Percentiles rank a stretch among this genome's conserved stretches.
phyloP scores from a whole-genome alignment of 2,888 invertebrate genomes.

The Crioceris asparagi region DNA sequence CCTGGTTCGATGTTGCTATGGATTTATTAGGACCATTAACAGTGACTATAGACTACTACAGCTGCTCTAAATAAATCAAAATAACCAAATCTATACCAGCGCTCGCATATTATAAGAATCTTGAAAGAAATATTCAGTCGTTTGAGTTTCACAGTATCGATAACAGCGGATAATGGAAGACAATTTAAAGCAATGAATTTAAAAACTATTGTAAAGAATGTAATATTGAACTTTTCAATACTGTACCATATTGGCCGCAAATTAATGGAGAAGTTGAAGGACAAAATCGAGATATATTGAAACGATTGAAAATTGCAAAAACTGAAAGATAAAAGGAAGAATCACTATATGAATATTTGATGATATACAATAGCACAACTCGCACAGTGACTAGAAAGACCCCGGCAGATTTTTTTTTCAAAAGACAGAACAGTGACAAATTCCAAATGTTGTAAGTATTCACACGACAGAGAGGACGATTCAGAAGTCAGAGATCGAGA shows the following conservation, averaged over 20 bases:
- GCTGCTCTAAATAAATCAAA: slow-evolving; percentile 23
- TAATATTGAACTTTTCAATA: slow-evolving; percentile 13
- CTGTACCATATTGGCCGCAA: slow-evolving; percentile 16
- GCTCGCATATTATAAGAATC: slow-evolving; percentile 11
- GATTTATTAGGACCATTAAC: slow-evolving; percentile 23
- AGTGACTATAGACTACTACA: slow-evolving; percentile 25
- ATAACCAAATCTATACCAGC: slow-evolving; percentile 13
- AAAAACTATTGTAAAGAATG: slow-evolving; percentile 15
- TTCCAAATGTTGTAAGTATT: too few relatives aligned
- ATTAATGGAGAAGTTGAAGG: slow-evolving; percentile 17
- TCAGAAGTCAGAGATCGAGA: slow-evolving; percentile 8
- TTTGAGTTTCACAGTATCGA: slow-evolving; percentile 12
- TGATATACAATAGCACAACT: slow-evolving; percentile 19
- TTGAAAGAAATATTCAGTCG: slow-evolving; percentile 18
- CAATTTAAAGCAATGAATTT: slow-evolving; percentile 17
- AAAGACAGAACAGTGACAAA: slow-evolving; percentile 17
- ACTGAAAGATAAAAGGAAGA: slow-evolving; percentile 11
- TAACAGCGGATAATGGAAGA: slow-evolving; percentile 20
- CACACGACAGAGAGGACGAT: not conserved
- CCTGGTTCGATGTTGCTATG: slow-evolving; percentile 20
- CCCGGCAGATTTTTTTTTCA: slow-evolving; percentile 20
- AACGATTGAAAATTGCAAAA: slow-evolving; percentile 12
- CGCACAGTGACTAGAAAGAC: slow-evolving; percentile 21
- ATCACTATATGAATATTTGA: slow-evolving; percentile 15
- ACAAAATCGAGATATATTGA: slow-evolving; percentile 12